A percentile compares a stretch with the other conserved stretches of the same genome.
Evolutionary conservation across 2,888 invertebrate genomes (phyloP).

Genomic region (Drosophila histrio): DNA sequence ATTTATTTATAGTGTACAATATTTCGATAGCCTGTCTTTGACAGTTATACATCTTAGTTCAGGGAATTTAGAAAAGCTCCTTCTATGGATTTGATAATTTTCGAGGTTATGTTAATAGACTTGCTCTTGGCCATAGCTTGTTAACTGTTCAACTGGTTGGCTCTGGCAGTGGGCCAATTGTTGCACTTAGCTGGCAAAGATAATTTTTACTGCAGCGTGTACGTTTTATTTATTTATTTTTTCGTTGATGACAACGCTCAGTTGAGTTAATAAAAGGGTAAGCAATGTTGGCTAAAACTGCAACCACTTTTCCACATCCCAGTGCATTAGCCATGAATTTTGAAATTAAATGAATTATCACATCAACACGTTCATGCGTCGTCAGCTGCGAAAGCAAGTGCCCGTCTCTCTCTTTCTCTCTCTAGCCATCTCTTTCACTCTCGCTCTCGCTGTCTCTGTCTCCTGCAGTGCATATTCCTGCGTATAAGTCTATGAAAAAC

Average conservation of each 20-base stretch:
- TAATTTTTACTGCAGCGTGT: constrained; percentile 3
- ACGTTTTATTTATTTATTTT: neutral
- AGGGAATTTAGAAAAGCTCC: neutral
- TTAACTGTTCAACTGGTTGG: constrained; percentile 1
- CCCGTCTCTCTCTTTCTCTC: neutral
- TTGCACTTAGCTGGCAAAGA: constrained; percentile 9
- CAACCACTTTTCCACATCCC: constrained; percentile 36
- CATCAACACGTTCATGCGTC: constrained; percentile 54
- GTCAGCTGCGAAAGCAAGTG: constrained; percentile 16
- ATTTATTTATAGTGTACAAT: no score
- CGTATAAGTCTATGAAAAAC: constrained; percentile 7
- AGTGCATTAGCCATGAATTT: constrained; percentile 45
- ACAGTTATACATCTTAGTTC: no score
- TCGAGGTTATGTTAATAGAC: neutral
- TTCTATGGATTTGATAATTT: neutral
- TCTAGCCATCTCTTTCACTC: neutral
- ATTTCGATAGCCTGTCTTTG: no score
- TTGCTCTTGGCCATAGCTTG: neutral
- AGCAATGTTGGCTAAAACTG: constrained; percentile 14
- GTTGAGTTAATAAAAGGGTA: constrained; percentile 33
- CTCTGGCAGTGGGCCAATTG: constrained; percentile 28
- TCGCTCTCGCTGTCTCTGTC: constrained; percentile 2
- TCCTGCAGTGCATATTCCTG: constrained; percentile 5
- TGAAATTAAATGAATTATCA: constrained; percentile 62
- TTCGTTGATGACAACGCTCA: constrained; percentile 15